A percentile compares a stretch with the other conserved stretches of the same genome.
These are phyloP conservation scores for Fopius arisanus DNA, from an alignment of 1,140 invertebrate species.

Conservation along the genomic window DNA sequence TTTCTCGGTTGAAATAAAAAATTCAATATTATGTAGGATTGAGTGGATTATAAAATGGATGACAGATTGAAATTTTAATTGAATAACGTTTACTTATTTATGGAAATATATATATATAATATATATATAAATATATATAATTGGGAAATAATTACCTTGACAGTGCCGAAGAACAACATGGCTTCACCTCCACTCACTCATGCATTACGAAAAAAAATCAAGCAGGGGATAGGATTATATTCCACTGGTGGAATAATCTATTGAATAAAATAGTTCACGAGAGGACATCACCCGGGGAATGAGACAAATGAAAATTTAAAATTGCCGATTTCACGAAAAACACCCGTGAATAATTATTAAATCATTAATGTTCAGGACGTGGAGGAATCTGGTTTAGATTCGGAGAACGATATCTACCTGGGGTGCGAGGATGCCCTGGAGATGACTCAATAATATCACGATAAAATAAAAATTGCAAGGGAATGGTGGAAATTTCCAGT, in stretches of 20 bases:
- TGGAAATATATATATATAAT: too few relatives aligned
- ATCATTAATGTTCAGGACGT: background rate
- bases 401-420: too few relatives aligned
- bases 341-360: background rate
- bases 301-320: too few relatives aligned
- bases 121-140: too few relatives aligned
- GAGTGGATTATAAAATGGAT: too few relatives aligned
- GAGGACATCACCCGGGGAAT: background rate
- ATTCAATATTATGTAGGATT: too few relatives aligned
- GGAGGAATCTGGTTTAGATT: too few relatives aligned
- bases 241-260: background rate
- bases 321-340: background rate
- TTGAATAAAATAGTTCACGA: background rate
- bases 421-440: too few relatives aligned
- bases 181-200: background rate
- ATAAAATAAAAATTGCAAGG: background rate
- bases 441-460: too few relatives aligned
- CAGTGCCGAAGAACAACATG: slow-evolving; percentile 5
- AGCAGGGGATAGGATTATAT: background rate
- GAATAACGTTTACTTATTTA: too few relatives aligned
- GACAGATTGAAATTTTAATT: too few relatives aligned
- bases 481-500: background rate
- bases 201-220: background rate
- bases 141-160: background rate
- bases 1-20: too few relatives aligned